Evolutionary conservation across 2,888 invertebrate species (phyloP).

Genomic region (Aplocera efformata): DNA sequence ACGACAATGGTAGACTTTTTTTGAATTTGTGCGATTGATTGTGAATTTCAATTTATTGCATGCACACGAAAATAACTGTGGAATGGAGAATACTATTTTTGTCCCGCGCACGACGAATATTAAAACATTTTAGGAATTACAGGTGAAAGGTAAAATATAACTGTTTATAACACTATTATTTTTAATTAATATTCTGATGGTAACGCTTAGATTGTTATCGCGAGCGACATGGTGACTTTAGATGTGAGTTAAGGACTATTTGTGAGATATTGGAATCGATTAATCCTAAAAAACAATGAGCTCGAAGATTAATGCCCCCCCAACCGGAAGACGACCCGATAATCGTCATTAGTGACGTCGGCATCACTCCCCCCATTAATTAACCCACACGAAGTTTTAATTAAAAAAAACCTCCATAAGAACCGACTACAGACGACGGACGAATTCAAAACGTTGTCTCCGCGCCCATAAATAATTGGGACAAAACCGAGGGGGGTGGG

Average conservation of each 20-base stretch:
- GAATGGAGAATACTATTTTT: too few species aligned
- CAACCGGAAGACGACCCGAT: conserved; percentile 36
- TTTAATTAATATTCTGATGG: too few species aligned
- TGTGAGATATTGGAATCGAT: neutral
- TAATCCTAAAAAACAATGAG: neutral
- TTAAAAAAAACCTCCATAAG: conserved; percentile 72
- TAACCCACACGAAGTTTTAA: conserved; percentile 75
- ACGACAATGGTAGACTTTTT: conserved; percentile 33
- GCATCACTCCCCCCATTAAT: conserved; percentile 65
- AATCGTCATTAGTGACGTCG: conserved; percentile 35
- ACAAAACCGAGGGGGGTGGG: conserved; percentile 59
- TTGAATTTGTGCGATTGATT: conserved; percentile 22
- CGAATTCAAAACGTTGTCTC: conserved; percentile 74
- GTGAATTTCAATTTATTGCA: conserved; percentile 8
- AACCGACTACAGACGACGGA: conserved; percentile 65
- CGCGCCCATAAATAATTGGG: conserved; percentile 79
- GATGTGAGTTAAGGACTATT: too few species aligned
- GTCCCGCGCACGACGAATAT: too few species aligned
- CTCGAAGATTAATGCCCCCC: conserved; percentile 30
- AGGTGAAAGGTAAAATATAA: too few species aligned
- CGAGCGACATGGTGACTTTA: too few species aligned
- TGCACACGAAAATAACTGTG: too few species aligned
- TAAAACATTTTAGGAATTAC: too few species aligned
- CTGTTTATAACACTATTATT: too few species aligned
- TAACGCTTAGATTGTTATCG: too few species aligned